A percentile compares a stretch with the other conserved stretches of the same genome.
phyloP scores from a whole-genome alignment of 1,140 invertebrate species.

The Augochlora pura region DNA sequence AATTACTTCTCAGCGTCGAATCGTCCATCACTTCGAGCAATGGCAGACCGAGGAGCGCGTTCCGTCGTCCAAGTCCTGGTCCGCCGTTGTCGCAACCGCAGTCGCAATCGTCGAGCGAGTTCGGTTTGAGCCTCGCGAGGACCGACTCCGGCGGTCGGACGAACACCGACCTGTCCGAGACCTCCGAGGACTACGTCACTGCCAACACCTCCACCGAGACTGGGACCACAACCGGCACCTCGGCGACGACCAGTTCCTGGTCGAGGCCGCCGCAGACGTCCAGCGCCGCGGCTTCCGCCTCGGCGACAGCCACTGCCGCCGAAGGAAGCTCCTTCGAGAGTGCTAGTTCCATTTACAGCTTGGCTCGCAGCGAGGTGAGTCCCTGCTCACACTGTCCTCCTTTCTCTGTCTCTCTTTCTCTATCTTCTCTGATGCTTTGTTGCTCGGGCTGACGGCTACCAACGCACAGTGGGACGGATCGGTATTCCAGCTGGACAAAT shows the following conservation, averaged over 20 bases:
- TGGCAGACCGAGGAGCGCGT: slow-evolving; percentile 71
- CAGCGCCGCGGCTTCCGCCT: slow-evolving; percentile 75
- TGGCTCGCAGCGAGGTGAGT: slow-evolving; percentile 85
- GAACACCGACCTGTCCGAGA: slow-evolving; percentile 90
- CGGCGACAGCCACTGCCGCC: slow-evolving; percentile 81
- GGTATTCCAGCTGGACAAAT: too few species aligned
- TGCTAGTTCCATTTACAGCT: slow-evolving; percentile 88
- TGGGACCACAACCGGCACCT: slow-evolving; percentile 80
- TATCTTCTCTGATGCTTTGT: too few species aligned
- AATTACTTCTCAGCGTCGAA: slow-evolving; percentile 49
- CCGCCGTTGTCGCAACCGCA: slow-evolving; percentile 72
- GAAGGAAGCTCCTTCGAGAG: slow-evolving; percentile 91
- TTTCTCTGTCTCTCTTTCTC: background rate
- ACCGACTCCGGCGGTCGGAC: slow-evolving; percentile 88
- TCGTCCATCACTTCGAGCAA: slow-evolving; percentile 61
- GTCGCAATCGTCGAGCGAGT: slow-evolving; percentile 78
- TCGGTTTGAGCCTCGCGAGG: slow-evolving; percentile 79
- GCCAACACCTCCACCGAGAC: slow-evolving; percentile 89
- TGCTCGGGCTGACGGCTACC: too few species aligned
- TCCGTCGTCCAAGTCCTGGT: slow-evolving; percentile 73
- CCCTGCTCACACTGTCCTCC: background rate
- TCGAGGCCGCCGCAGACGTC: slow-evolving; percentile 73
- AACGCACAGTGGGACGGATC: too few species aligned
- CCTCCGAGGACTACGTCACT: slow-evolving; percentile 93
- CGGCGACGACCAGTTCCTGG: slow-evolving; percentile 76